A percentile compares a stretch with the other conserved stretches of the same genome.
Evolutionary conservation across 2,888 invertebrate species (phyloP).

Genomic region (Lycia hirtaria): DNA sequence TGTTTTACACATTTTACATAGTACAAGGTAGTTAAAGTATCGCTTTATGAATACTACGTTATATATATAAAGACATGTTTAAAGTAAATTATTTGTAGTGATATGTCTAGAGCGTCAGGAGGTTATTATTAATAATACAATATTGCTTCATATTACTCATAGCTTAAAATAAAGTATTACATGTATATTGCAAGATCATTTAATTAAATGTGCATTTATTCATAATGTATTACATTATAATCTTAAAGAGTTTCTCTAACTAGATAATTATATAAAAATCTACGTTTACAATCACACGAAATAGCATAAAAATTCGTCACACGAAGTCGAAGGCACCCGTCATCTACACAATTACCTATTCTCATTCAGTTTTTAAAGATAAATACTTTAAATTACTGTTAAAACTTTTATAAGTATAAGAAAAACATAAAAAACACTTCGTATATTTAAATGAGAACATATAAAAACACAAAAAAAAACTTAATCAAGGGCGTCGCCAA

Average conservation of each 20-base stretch:
- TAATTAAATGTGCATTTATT: constrained; percentile 18
- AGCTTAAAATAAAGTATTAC: constrained; percentile 10
- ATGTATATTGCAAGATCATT: neutral
- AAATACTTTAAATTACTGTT: neutral
- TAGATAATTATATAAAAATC: constrained; percentile 53
- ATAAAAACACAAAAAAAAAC: neutral
- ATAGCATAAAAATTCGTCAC: constrained; percentile 37
- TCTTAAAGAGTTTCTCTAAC: neutral
- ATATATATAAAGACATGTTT: neutral
- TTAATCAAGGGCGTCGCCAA: no score
- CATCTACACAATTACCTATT: constrained; percentile 14
- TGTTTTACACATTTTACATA: no score
- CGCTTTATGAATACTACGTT: neutral
- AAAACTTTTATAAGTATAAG: constrained; percentile 1
- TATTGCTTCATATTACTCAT: constrained; percentile 24
- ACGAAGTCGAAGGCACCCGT: constrained; percentile 53
- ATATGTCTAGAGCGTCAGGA: constrained; percentile 20
- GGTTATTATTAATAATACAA: constrained; percentile 6
- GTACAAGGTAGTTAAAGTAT: no score
- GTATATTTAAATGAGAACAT: neutral
- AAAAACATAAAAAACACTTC: neutral
- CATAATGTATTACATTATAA: neutral
- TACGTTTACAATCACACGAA: constrained; percentile 41
- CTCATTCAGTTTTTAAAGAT: neutral
- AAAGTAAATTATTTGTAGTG: constrained; percentile 10